Base-by-base conservation (phyloP, 1,140 invertebrate species). In the Oppia nitens region DNA sequence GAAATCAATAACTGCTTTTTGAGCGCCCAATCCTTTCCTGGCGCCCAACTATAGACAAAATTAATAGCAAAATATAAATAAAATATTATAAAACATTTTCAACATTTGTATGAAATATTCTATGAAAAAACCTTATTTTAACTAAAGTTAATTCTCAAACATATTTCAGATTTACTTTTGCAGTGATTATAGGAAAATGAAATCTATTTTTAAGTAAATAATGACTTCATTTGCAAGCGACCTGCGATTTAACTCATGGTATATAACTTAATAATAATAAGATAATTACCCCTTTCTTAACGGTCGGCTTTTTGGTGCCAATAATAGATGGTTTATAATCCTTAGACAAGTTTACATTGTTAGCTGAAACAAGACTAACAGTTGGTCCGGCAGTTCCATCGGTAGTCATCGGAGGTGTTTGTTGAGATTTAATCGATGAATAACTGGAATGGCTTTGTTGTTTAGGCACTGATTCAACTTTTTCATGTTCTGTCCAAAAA, bases 21-120 rank as follows among this genome's bases (percentile, higher is more conserved):
- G 92, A n/a, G 93, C 95, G 57, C 94, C 94, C n/a, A 98, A 72
- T 47, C 70, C 79, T 71, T 87, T 93, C 68, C 91, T 94, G 0
- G 77, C 81, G 14, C 87, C 87, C 59, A 91, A 66, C 84, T 86
- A 64, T 23, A 67, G 66, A 28, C 55, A 55, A 63, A 67, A 28
- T 55, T 6, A 47, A 23, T 21, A 47, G 47, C 27, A 17, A 40
- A 40, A 11, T 28, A 20, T 23, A 40, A 40, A 40, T 40, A 9
- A 6, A 40, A 40, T n/a, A n/a, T 17, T 40, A 40, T 40, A 40
- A 40, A 40, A 9, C 6, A 40, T 6, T 40, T 9, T 40, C 17
- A 40, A 40, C 32, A 9, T 47, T 47, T 9, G 23, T 14, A 47
- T 20, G 40, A 57, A 57, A 28, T 27, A 57, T 25, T 14, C 21